Base-by-base conservation (phyloP, 2,113 vertebrate species). In the Geothlypis trichas region DNA sequence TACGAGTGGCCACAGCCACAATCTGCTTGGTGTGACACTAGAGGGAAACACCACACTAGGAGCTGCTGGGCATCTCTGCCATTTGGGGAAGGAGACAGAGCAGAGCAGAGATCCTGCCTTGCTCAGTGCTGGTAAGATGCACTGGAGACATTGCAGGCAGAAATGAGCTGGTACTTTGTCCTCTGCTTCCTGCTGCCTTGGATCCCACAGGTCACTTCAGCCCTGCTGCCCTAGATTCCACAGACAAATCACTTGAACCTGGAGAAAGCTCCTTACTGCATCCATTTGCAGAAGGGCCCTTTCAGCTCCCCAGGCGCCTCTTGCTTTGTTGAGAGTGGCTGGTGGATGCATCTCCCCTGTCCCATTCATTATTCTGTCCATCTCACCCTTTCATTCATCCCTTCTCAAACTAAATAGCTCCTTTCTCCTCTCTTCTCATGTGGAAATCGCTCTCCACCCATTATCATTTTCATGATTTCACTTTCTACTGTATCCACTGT, bases 351-450 rank as follows among this genome's bases (percentile, higher is more conserved):
- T 63, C 72, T 89, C 33, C 41, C 28, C 47, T 52, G 58, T 75
- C 61, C 84, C 87, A 33, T 87, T 84, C 92, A 52, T 89, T 82
- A 93, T 95, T 59, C 55, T 31, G 39, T 87, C 77, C 87, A 79
- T 41, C 66, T 89, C 81, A 52, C 49, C 39, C 62, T 42, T 76
- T 87, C 84, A 37, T 87, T 84, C 81, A 57, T 65, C 71, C 66
- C 22, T 52, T 77, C 90, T 91, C 81, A 89, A 78, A 84, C 69
- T 85, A 96, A 97, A 97, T 95, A 95, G 84, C 90, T 93, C 78
- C 78, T 94, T 97, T 94, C 84, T 93, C 51, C 84, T 94, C 95
- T 96, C 96, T 95, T 66, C 90, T 96, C 95, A 95, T 89, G 96
- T 95, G 96, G 96, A 97, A 97, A 95, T 71, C 0, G 0, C 73